Percentiles rank a stretch among this genome's conserved stretches.
These are phyloP conservation scores for Bambusicola thoracicus DNA, from an alignment of 2,113 vertebrate genomes.

Conservation along the genomic window DNA sequence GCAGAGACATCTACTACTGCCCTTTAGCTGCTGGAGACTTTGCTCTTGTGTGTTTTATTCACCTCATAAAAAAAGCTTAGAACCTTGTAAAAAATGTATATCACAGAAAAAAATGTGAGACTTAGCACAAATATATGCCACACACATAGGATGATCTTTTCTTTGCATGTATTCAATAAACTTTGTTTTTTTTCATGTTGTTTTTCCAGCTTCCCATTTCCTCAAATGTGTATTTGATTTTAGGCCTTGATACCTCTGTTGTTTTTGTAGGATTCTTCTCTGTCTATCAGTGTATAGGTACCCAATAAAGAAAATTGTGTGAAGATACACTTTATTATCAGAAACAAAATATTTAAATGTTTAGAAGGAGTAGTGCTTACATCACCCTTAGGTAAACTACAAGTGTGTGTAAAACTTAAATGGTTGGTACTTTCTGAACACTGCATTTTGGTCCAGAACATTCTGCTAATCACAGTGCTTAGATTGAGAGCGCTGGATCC, in stretches of 20 bases:
- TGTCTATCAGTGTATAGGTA: neutral
- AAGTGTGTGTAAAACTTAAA: constrained; percentile 22
- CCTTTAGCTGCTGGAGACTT: constrained; percentile 54
- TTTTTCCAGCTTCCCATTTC: constrained; percentile 26
- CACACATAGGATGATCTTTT: constrained; percentile 10
- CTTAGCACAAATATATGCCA: constrained; percentile 52
- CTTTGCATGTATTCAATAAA: neutral
- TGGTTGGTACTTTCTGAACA: neutral
- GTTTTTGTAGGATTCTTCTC: neutral
- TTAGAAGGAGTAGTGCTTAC: constrained; percentile 8
- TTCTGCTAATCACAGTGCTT: neutral
- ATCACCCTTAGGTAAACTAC: constrained; percentile 48
- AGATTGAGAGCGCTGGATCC: neutral
- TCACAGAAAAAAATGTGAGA: constrained; percentile 58
- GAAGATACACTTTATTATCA: constrained; percentile 22
- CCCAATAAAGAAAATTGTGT: neutral
- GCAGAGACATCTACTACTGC: constrained; percentile 31
- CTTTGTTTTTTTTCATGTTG: neutral
- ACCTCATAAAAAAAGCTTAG: constrained; percentile 71
- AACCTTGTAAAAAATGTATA: constrained; percentile 59
- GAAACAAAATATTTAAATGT: constrained; percentile 38
- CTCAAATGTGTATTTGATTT: constrained; percentile 25
- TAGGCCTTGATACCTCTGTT: neutral
- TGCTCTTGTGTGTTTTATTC: constrained; percentile 64
- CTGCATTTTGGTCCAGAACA: neutral